A percentile compares a stretch with the other conserved stretches of the same genome.
Conservation (phyloP, 2,113 vertebrate genomes). For the Hydropotes inermis region DNA sequence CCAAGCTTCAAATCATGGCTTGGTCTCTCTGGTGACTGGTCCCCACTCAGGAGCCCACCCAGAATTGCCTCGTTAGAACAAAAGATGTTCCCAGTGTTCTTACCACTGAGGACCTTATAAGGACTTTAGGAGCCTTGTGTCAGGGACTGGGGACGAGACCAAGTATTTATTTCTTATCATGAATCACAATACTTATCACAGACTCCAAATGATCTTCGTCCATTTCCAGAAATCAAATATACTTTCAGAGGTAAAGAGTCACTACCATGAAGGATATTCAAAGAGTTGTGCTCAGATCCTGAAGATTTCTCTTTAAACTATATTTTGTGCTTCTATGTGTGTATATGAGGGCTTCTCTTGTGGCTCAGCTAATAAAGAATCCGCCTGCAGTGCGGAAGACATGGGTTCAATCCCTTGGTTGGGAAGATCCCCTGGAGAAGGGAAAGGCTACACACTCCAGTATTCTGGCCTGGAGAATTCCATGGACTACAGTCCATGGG, state of each 20-base stretch:
- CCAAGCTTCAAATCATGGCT: not conserved
- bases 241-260: not conserved
- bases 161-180: not conserved
- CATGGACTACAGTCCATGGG: not conserved
- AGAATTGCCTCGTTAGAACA: not conserved
- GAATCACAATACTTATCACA: not conserved
- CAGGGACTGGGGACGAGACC: not conserved
- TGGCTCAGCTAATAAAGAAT: not conserved
- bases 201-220: not conserved
- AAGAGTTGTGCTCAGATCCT: not conserved
- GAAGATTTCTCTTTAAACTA: not conserved
- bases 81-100: not conserved
- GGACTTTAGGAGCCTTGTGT: not conserved
- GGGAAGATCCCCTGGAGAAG: not conserved
- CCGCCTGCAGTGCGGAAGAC: accelerated
- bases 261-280: not conserved
- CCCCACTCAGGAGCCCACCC: not conserved
- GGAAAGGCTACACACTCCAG: not conserved
- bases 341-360: not conserved
- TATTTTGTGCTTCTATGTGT: not conserved
- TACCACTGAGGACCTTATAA: not conserved
- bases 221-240: not conserved
- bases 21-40: not conserved
- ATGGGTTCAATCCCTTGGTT: not conserved
- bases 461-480: not conserved